These are phyloP conservation scores for Drosophila neotestacea DNA, from an alignment of 2,888 invertebrate genomes.

Conservation along the genomic window DNA sequence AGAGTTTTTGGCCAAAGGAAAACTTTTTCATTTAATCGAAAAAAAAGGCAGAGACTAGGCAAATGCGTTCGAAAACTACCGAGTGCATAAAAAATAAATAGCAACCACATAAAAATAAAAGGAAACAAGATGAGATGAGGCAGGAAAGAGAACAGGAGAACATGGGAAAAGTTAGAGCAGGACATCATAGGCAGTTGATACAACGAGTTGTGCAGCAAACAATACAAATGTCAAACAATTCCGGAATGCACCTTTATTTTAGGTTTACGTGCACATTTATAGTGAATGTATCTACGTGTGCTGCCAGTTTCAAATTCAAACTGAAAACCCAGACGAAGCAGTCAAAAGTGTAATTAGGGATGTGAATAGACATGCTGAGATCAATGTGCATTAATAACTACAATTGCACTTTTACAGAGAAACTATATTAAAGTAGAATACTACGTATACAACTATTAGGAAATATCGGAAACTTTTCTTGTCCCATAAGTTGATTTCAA, in stretches of 20 bases:
- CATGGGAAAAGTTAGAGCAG: not conserved
- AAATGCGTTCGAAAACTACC: conserved; percentile 13
- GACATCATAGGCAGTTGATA: conserved; percentile 21
- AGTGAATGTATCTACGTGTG: conserved; percentile 65
- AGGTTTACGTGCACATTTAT: conserved; percentile 67
- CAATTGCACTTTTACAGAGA: no score
- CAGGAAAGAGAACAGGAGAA: not conserved
- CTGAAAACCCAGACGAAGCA: conserved; percentile 16
- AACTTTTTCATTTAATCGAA: conserved; percentile 18
- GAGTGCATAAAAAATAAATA: conserved; percentile 67
- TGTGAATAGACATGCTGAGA: no score
- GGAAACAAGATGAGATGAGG: conserved; percentile 12
- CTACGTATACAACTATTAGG: no score
- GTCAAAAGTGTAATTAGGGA: no score
- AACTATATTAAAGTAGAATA: no score
- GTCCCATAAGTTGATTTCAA: no score
- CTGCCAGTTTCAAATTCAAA: conserved; percentile 29
- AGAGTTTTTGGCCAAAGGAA: not conserved
- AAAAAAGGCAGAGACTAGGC: conserved; percentile 4
- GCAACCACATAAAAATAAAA: conserved; percentile 43
- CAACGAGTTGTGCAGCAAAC: conserved; percentile 22
- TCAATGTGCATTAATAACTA: no score
- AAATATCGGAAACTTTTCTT: no score
- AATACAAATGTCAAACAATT: conserved; percentile 77
- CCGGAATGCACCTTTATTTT: conserved; percentile 72